These are phyloP conservation scores for Thysanoteuthis rhombus DNA, from an alignment of 2,888 invertebrate species.

Conservation along the genomic window DNA sequence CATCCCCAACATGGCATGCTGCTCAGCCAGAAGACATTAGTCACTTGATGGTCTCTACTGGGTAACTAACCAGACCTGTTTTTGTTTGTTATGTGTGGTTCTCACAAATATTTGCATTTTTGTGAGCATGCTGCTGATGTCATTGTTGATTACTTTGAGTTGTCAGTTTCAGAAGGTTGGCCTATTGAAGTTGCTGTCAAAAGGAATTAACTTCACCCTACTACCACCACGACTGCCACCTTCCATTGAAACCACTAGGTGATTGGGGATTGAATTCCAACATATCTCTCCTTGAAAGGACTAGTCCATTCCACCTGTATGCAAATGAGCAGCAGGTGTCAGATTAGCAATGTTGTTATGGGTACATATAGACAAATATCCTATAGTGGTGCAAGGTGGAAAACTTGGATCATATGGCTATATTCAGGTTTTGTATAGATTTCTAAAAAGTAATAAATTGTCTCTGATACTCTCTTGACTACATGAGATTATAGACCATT, in stretches of 20 bases:
- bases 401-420: neutral
- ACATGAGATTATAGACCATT: too few relatives aligned
- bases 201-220: neutral
- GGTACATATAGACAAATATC: neutral
- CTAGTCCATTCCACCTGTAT: neutral
- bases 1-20: too few relatives aligned
- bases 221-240: neutral
- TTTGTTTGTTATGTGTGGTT: neutral
- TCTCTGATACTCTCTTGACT: neutral
- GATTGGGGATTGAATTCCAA: neutral
- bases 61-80: too few relatives aligned
- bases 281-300: neutral
- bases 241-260: neutral
- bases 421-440: neutral
- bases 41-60: too few relatives aligned
- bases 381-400: neutral
- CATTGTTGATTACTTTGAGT: neutral
- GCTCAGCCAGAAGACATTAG: too few relatives aligned
- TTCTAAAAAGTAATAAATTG: neutral
- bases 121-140: neutral
- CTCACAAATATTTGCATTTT: neutral
- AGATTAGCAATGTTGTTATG: neutral
- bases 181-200: neutral
- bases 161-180: neutral
- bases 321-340: neutral